These are phyloP conservation scores for Caenorhabditis afra DNA, from an alignment of 2,888 invertebrate genomes.

Conservation along the genomic window DNA sequence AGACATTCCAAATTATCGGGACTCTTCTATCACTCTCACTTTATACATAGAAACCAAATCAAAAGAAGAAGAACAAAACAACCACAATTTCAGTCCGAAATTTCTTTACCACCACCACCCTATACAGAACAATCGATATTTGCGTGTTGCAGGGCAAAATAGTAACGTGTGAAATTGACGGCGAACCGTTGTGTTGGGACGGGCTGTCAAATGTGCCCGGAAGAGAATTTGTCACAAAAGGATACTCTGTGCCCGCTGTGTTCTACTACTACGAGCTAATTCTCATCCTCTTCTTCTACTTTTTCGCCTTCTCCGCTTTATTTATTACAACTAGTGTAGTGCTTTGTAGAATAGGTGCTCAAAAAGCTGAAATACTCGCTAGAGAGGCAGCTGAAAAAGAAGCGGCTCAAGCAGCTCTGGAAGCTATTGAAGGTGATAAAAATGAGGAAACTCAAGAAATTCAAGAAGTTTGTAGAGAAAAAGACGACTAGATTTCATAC, in stretches of 20 bases:
- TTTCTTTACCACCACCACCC: no score
- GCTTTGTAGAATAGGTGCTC: not conserved
- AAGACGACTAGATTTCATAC: no score
- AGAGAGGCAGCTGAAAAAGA: not conserved
- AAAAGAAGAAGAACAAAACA: no score
- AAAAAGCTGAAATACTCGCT: not conserved
- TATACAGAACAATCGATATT: not conserved
- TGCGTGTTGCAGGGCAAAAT: conserved; percentile 68
- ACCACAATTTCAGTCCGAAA: no score
- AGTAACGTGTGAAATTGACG: conserved; percentile 66
- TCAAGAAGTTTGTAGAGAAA: no score
- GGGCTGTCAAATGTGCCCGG: conserved; percentile 18
- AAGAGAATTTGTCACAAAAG: conserved; percentile 12
- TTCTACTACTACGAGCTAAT: conserved; percentile 22
- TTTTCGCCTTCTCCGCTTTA: conserved; percentile 13
- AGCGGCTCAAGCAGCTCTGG: no score
- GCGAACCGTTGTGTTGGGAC: conserved; percentile 54
- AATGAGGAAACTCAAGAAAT: no score
- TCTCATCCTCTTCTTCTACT: conserved; percentile 24
- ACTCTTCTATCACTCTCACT: not conserved
- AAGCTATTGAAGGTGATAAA: no score
- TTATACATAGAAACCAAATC: no score
- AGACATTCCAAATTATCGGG: not conserved
- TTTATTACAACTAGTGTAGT: not conserved
- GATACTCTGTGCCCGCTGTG: not conserved